Evolutionary conservation across 2,797 vertebrate genomes (phyloP).

Genomic region (Hippopotamyrus pictus): DNA sequence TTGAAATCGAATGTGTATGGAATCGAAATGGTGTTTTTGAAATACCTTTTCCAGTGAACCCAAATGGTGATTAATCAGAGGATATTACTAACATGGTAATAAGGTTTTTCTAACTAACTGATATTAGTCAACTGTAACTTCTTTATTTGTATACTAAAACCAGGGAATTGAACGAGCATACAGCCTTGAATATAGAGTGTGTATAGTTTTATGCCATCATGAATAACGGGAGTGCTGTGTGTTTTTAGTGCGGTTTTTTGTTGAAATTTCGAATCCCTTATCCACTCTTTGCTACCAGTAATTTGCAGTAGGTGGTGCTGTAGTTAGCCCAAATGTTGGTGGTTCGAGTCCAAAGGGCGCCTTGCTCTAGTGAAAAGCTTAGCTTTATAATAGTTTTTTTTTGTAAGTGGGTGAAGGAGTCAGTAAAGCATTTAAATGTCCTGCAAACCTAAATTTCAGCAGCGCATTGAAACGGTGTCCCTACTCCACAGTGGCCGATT

Average conservation of each 20-base stretch:
- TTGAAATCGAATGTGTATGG: not conserved
- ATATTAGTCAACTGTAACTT: not conserved
- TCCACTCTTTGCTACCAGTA: not conserved
- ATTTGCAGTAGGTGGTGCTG: not conserved
- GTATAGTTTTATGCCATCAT: not conserved
- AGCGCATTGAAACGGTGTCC: slow-evolving; percentile 13
- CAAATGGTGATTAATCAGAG: not conserved
- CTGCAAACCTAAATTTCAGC: not conserved
- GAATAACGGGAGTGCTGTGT: not conserved
- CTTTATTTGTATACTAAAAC: not conserved
- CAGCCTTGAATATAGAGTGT: not conserved
- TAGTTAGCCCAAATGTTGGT: not conserved
- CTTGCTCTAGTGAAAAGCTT: not conserved
- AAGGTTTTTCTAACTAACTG: not conserved
- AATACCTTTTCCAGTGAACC: not conserved
- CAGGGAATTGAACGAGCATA: not conserved
- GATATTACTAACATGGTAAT: not conserved
- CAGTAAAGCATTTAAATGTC: not conserved
- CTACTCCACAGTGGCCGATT: slow-evolving; percentile 61
- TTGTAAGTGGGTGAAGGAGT: not conserved
- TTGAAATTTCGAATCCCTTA: not conserved
- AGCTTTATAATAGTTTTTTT: not conserved
- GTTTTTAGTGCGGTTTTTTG: not conserved
- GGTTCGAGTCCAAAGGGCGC: not conserved
- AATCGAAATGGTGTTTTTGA: not conserved